phyloP scores from a whole-genome alignment of 2,888 invertebrate species.

The Hermaeophaga mercurialis region DNA sequence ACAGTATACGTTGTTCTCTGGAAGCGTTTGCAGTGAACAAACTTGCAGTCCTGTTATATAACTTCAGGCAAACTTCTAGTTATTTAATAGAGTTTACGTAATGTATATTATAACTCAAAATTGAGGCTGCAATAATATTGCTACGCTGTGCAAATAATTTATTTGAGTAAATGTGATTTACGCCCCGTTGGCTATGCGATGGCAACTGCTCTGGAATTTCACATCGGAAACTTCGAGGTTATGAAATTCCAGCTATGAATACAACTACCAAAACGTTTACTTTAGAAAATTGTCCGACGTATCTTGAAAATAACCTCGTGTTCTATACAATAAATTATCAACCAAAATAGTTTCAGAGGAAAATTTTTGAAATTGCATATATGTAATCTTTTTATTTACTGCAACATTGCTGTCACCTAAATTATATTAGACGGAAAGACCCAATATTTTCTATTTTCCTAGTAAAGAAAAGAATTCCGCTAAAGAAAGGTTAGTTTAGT shows the following conservation, averaged over 20 bases:
- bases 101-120: slow-evolving; percentile 40
- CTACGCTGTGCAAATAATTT: slow-evolving; percentile 24
- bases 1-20: slow-evolving; percentile 12
- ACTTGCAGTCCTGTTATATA: slow-evolving; percentile 35
- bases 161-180: slow-evolving; percentile 27
- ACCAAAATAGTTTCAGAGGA: too few species aligned
- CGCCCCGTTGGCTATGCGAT: slow-evolving; percentile 20
- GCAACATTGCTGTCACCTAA: too few species aligned
- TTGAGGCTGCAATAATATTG: slow-evolving; percentile 32
- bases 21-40: slow-evolving; percentile 27
- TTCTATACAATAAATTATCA: too few species aligned
- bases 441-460: too few species aligned
- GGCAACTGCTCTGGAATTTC: neutral
- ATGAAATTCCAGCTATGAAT: slow-evolving; percentile 2
- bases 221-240: slow-evolving; percentile 7
- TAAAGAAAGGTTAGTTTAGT: too few species aligned
- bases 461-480: too few species aligned
- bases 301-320: too few species aligned
- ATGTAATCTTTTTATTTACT: too few species aligned
- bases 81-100: slow-evolving; percentile 43
- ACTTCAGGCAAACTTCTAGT: slow-evolving; percentile 35
- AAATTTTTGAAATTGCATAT: too few species aligned
- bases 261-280: slow-evolving; percentile 9
- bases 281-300: neutral
- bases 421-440: too few species aligned